Evolutionary conservation across 1,140 invertebrate species (phyloP).

Genomic region (Drosophila nasuta): DNA sequence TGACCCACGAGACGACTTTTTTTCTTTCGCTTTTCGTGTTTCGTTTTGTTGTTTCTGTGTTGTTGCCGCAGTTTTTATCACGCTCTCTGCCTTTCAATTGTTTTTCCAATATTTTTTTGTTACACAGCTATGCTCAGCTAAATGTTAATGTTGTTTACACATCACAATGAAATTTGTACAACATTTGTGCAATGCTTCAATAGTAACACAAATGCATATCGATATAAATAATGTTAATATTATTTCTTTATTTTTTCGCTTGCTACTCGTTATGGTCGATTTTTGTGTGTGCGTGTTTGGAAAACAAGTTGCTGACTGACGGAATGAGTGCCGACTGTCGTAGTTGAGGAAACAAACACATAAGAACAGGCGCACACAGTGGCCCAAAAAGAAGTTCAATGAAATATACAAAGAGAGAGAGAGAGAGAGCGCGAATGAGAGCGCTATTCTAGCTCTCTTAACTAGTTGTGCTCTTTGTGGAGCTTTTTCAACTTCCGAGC

Average conservation of each 20-base stretch:
- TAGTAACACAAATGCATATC: conserved; percentile 7
- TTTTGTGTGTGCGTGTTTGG: conserved; percentile 41
- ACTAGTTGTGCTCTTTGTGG: conserved; percentile 20
- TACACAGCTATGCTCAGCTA: conserved; percentile 46
- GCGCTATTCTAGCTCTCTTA: no score
- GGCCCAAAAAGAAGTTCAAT: conserved; percentile 62
- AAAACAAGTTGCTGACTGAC: conserved; percentile 75
- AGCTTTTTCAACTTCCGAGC: conserved; percentile 21
- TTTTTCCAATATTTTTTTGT: conserved; percentile 62
- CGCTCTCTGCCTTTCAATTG: conserved; percentile 63
- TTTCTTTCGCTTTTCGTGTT: conserved; percentile 40
- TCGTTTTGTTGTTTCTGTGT: conserved; percentile 56
- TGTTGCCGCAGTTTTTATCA: conserved; percentile 76
- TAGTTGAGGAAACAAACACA: conserved; percentile 47
- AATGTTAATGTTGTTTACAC: conserved; percentile 54
- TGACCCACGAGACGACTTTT: conserved; percentile 69
- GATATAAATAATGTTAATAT: conserved; percentile 18
- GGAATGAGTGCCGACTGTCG: conserved; percentile 47
- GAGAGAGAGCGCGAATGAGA: no score
- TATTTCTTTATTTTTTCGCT: not conserved
- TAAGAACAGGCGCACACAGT: conserved; percentile 38
- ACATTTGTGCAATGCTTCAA: conserved; percentile 7
- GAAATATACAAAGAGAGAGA: conserved; percentile 25
- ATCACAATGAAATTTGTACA: conserved; percentile 8
- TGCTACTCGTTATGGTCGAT: not conserved